These are phyloP conservation scores for Drosophila atroscutellata DNA, from an alignment of 2,888 invertebrate genomes.

Conservation along the genomic window DNA sequence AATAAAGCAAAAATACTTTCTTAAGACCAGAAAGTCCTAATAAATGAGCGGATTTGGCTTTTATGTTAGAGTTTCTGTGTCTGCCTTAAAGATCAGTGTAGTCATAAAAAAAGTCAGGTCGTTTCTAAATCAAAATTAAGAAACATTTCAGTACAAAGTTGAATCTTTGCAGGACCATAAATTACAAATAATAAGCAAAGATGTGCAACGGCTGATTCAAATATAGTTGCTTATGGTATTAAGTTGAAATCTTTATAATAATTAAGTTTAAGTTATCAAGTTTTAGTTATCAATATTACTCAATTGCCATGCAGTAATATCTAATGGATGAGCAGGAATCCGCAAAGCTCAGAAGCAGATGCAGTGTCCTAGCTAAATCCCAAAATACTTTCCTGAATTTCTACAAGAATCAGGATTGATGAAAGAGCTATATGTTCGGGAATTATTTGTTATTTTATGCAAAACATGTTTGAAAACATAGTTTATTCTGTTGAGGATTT, in stretches of 20 bases:
- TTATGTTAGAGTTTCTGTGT: neutral
- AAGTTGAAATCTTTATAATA: neutral
- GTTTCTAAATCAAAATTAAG: neutral
- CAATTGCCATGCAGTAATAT: neutral
- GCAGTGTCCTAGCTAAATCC: neutral
- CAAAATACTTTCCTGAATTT: neutral
- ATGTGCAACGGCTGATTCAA: neutral
- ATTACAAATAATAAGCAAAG: neutral
- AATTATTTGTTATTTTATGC: neutral
- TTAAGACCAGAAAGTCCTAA: neutral
- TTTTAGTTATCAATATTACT: neutral
- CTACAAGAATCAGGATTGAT: neutral
- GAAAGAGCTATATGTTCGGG: neutral
- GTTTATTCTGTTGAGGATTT: neutral
- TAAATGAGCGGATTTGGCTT: neutral
- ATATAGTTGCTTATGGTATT: neutral
- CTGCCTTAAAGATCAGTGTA: fast-evolving
- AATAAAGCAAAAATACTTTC: neutral
- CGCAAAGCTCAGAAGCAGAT: neutral
- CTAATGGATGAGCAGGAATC: neutral
- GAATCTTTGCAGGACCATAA: neutral
- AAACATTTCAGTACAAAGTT: neutral
- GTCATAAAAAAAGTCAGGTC: too few species aligned
- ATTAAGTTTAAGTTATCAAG: neutral
- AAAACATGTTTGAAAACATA: neutral